A percentile compares a stretch with the other conserved stretches of the same genome.
Evolutionary conservation across 2,888 invertebrate genomes (phyloP).

Genomic region (Erannis defoliaria): DNA sequence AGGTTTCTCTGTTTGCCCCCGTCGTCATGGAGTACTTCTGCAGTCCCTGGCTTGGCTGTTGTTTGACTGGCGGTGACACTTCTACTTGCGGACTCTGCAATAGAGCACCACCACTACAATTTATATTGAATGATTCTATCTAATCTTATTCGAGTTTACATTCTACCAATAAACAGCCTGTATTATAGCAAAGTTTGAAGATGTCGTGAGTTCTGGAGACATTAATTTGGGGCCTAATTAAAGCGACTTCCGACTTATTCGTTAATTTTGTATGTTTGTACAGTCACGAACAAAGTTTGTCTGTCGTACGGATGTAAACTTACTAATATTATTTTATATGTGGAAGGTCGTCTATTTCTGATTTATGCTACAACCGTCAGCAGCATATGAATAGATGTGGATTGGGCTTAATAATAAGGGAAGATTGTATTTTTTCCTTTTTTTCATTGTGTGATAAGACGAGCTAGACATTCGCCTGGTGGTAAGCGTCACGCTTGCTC

Average conservation of each 20-base stretch:
- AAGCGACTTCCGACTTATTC: conserved; percentile 26
- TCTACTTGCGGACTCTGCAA: too few relatives aligned
- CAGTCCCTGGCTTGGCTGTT: too few relatives aligned
- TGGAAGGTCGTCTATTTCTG: not conserved
- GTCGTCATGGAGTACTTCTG: too few relatives aligned
- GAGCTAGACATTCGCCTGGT: too few relatives aligned
- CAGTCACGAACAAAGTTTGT: conserved; percentile 11
- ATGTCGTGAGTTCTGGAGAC: conserved; percentile 2
- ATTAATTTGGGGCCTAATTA: conserved; percentile 37
- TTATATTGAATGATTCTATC: too few relatives aligned
- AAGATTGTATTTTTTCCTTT: too few relatives aligned
- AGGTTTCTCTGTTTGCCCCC: too few relatives aligned
- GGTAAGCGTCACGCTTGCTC: too few relatives aligned
- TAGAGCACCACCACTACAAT: too few relatives aligned
- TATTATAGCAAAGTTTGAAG: not conserved
- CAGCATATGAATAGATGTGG: not conserved
- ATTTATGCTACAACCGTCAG: not conserved
- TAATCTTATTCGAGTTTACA: too few relatives aligned
- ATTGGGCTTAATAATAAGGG: not conserved
- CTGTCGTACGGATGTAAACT: not conserved
- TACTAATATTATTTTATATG: conserved; percentile 2
- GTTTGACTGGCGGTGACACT: too few relatives aligned
- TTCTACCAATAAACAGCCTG: not conserved
- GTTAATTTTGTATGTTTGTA: conserved; percentile 16
- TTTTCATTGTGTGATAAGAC: too few relatives aligned